Evolutionary conservation across 2,888 invertebrate genomes (phyloP).

Genomic region (Bembecia ichneumoniformis): DNA sequence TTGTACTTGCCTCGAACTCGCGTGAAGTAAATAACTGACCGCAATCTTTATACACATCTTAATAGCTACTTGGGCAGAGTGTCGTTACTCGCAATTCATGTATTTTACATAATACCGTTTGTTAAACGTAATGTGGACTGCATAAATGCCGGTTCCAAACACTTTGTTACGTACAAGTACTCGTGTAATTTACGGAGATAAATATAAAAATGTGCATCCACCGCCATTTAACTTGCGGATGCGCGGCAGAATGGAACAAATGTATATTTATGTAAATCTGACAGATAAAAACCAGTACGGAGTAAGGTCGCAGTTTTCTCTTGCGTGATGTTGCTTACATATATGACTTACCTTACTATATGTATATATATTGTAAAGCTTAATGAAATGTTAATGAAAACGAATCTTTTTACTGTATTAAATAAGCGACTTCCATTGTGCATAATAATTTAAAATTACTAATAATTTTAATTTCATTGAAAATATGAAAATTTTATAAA

Average conservation of each 20-base stretch:
- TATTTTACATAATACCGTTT: not conserved
- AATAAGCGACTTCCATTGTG: too few relatives aligned
- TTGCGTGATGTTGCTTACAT: not conserved
- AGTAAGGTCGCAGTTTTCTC: not conserved
- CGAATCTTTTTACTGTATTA: too few relatives aligned
- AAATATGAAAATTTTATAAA: too few relatives aligned
- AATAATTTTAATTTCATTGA: too few relatives aligned
- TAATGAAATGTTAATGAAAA: too few relatives aligned
- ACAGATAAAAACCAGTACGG: not conserved
- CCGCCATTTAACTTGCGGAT: constrained; percentile 20
- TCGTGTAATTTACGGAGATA: constrained; percentile 13
- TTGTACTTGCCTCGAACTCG: not conserved
- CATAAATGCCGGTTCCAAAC: not conserved
- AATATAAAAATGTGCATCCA: constrained; percentile 20
- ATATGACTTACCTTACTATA: too few relatives aligned
- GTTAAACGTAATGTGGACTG: not conserved
- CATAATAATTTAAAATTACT: too few relatives aligned
- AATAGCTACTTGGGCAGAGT: constrained; percentile 17
- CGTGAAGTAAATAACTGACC: not conserved
- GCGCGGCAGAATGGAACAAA: constrained; percentile 20
- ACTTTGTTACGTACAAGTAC: not conserved
- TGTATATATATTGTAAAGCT: too few relatives aligned
- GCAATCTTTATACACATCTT: constrained; percentile 32
- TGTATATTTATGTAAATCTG: constrained; percentile 32
- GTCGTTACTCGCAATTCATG: constrained; percentile 11